Conservation (phyloP, 2,888 invertebrate species). For the Spodoptera littoralis region DNA sequence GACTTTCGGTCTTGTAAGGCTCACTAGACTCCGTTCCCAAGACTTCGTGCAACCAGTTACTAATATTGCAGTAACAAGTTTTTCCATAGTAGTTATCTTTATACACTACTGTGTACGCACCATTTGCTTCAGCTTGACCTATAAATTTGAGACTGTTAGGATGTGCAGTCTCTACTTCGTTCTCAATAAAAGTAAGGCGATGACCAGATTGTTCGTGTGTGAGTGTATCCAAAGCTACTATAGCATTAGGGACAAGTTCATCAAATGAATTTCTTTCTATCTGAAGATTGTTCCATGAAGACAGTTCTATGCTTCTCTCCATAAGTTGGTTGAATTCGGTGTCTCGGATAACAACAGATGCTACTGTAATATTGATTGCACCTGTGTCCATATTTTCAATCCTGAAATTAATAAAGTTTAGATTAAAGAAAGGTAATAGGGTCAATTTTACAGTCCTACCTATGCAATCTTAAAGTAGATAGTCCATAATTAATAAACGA, state of each 20-base stretch:
- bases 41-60: slow-evolving; percentile 87
- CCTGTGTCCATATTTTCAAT: slow-evolving; percentile 89
- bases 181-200: slow-evolving; percentile 85
- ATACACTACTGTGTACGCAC: slow-evolving; percentile 83
- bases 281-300: slow-evolving; percentile 90
- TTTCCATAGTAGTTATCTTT: slow-evolving; percentile 90
- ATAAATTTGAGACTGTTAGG: slow-evolving; percentile 89
- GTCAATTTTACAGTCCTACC: too few relatives aligned
- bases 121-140: slow-evolving; percentile 82
- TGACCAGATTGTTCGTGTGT: slow-evolving; percentile 90
- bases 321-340: slow-evolving; percentile 90
- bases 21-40: slow-evolving; percentile 77
- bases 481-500: too few relatives aligned
- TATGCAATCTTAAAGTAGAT: neutral
- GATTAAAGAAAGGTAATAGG: neutral
- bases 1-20: slow-evolving; percentile 87
- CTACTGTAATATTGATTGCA: slow-evolving; percentile 91
- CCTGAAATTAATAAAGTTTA: slow-evolving; percentile 79
- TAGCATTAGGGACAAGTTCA: slow-evolving; percentile 87
- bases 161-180: slow-evolving; percentile 80
- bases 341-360: slow-evolving; percentile 88
- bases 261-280: slow-evolving; percentile 91
- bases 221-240: slow-evolving; percentile 81
- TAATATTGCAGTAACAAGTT: slow-evolving; percentile 90
- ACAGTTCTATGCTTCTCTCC: slow-evolving; percentile 89